Evolutionary conservation across 2,113 vertebrate genomes (phyloP), one percentile per base, ranked within the genome.

Genomic region (Catharus minimus): DNA sequence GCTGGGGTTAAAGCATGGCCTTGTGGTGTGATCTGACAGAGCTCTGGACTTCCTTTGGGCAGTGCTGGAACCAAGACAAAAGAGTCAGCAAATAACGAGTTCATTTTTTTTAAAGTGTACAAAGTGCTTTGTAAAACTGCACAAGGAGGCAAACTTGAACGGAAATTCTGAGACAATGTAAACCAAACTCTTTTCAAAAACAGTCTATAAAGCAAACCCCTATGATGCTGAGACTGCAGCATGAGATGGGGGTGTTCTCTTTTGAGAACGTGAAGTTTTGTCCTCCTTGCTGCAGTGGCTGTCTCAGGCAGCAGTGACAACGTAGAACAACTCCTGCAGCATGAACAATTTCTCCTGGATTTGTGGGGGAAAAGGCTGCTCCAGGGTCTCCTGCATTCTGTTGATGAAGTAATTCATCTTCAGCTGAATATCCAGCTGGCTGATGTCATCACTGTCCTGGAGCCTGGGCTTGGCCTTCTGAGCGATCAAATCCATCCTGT

Each of bases 261-360:
- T 60, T 18, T 30, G 17, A 56, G 71, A 73, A 69, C 2, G 1
- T 8, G 1, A 76, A 58, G 16, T 9, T 65, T 14, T 56, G 33
- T 46, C 33, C 10, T 30, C 13, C 5, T 17, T 81, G 44, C 69
- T 1, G 3, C 33, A 60, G 57, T 28, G n/a, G 26, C 24, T 49
- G 56, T 88, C 43, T 74, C 95, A 96, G 17, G 44, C 79, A 52
- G 57, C 13, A 33, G 47, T 32, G n/a, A 86, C 12, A 24, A 87
- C 88, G 5, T 96, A 65, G 66, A 99, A 89, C 88, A 98, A 72
- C 44, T 97, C 94, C 44, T 93, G 95, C n/a, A 99, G 91, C 88
- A 97, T 94, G 20, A 74, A 88, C 69, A 98, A 91, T 22, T 98
- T 98, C 80, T 98, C 97, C 20, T 90, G 95, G 50, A 99, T 96